Evolutionary conservation across 2,113 vertebrate genomes (phyloP).

Genomic region (Archilochus colubris): DNA sequence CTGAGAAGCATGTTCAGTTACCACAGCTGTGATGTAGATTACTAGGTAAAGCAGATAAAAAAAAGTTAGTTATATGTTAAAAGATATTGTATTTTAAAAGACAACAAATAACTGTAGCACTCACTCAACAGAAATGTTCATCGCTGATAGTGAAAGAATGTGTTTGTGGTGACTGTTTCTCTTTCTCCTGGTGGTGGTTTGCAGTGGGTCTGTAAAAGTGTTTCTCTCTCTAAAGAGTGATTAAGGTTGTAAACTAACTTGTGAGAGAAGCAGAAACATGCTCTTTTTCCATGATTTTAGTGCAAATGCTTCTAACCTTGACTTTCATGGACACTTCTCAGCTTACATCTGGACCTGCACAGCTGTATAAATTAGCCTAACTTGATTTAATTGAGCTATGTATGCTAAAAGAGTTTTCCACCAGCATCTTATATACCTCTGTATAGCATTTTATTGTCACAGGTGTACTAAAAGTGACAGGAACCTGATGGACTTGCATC

Average conservation of each 20-base stretch:
- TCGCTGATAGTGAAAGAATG: not conserved
- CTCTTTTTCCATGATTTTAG: not conserved
- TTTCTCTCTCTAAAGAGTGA: not conserved
- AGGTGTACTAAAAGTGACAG: slow-evolving; percentile 51
- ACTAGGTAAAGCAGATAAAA: not conserved
- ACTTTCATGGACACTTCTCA: not conserved
- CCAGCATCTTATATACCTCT: not conserved
- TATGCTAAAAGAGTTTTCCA: slow-evolving; percentile 21
- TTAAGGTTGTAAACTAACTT: not conserved
- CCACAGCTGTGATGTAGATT: not conserved
- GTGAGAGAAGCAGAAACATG: not conserved
- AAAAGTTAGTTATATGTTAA: not conserved
- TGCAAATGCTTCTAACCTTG: slow-evolving; percentile 17
- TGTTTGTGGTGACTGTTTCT: not conserved
- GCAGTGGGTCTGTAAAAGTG: not conserved
- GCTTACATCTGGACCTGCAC: slow-evolving; percentile 15
- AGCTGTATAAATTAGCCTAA: slow-evolving; percentile 47
- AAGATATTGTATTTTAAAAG: not conserved
- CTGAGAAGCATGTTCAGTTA: not conserved
- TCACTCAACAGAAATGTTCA: not conserved
- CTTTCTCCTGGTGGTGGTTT: not conserved
- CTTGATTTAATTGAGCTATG: slow-evolving; percentile 24
- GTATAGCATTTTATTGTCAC: slow-evolving; percentile 12
- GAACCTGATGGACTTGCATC: slow-evolving; percentile 25
- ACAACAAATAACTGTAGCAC: not conserved